Conservation (phyloP, 2,888 invertebrate genomes). For the Sinotaia quadrata region DNA sequence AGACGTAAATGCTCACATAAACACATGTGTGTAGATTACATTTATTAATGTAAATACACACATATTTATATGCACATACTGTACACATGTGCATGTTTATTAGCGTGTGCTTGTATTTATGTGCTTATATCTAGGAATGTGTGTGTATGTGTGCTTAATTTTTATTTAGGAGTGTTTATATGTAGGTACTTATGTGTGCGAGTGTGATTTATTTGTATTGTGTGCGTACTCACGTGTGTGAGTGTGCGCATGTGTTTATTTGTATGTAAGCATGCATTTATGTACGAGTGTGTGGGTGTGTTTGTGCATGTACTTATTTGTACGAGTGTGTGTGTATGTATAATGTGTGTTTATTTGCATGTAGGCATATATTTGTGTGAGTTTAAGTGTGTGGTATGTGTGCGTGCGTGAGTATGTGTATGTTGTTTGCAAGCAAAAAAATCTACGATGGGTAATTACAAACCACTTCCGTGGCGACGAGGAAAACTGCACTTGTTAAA, state of each 20-base stretch:
- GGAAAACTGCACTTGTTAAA: too few species aligned
- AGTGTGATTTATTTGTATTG: background rate
- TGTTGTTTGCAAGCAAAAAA: too few species aligned
- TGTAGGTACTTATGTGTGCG: background rate
- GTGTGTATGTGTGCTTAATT: background rate
- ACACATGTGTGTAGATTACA: too few species aligned
- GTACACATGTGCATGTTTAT: too few species aligned
- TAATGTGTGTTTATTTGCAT: conserved; percentile 1
- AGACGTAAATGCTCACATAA: too few species aligned
- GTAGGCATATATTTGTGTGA: background rate
- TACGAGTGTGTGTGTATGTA: background rate
- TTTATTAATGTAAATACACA: background rate
- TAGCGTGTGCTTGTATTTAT: too few species aligned
- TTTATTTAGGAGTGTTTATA: background rate
- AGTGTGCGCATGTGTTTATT: background rate
- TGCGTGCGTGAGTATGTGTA: conserved; percentile 10
- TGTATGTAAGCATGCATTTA: background rate
- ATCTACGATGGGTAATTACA: too few species aligned
- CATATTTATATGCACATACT: background rate
- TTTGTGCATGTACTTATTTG: conserved; percentile 1
- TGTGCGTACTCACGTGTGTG: background rate
- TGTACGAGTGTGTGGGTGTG: background rate
- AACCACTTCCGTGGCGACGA: too few species aligned
- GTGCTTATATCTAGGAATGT: background rate
- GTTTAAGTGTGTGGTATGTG: conserved; percentile 3